Evolutionary conservation across 2,113 vertebrate genomes (phyloP).

Genomic region (Piaya cayana): DNA sequence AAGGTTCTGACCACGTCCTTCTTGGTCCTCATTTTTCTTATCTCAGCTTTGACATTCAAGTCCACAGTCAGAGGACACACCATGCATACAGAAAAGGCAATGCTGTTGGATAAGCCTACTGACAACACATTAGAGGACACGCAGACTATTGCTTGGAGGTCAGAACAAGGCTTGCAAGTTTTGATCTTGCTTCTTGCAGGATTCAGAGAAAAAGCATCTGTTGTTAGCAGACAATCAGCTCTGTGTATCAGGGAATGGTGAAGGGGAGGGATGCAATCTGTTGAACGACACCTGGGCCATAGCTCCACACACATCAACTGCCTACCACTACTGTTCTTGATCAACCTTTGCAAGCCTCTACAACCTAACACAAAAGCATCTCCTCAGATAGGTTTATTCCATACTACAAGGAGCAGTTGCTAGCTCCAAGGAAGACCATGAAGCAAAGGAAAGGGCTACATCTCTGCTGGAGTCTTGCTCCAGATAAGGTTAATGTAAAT

Average conservation of each 20-base stretch:
- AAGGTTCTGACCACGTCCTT: neutral
- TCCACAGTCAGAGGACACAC: neutral
- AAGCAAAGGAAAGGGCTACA: neutral
- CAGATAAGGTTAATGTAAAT: neutral
- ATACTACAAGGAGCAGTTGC: neutral
- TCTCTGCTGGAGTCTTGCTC: neutral
- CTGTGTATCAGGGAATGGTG: rapidly evolving
- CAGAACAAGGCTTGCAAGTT: neutral
- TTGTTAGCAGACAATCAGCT: neutral
- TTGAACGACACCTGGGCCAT: neutral
- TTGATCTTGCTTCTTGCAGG: neutral
- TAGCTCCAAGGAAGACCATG: neutral
- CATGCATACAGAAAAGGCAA: neutral
- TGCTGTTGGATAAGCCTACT: neutral
- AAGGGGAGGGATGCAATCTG: neutral
- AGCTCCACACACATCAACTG: neutral
- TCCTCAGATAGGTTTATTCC: neutral
- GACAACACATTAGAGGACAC: neutral
- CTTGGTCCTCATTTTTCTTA: neutral
- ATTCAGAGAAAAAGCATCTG: neutral
- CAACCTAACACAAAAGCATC: neutral
- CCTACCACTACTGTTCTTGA: neutral
- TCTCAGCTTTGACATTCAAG: neutral
- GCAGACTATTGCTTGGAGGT: neutral
- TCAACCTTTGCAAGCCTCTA: no score